These are phyloP conservation scores for Acrocera orbiculus DNA, from an alignment of 2,888 invertebrate genomes.

Conservation along the genomic window DNA sequence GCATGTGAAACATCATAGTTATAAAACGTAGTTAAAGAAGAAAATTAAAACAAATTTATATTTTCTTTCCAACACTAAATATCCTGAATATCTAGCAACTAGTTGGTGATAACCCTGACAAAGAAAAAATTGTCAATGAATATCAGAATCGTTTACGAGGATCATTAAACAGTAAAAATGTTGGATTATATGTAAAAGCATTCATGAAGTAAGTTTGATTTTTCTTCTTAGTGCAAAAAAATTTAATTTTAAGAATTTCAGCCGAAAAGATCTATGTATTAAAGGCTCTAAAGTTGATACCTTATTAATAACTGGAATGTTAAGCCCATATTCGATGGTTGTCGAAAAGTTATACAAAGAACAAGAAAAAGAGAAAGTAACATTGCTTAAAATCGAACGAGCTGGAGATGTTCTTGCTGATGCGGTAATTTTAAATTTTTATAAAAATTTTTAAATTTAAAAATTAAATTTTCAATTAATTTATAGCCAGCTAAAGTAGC, in stretches of 20 bases:
- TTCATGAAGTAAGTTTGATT: conserved; percentile 54
- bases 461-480: too few relatives aligned
- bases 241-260: conserved; percentile 21
- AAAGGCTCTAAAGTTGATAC: conserved; percentile 60
- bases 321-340: conserved; percentile 59
- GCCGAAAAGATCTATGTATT: conserved; percentile 52
- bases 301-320: conserved; percentile 62
- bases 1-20: too few relatives aligned
- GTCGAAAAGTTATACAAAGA: conserved; percentile 63
- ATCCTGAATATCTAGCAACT: conserved; percentile 41
- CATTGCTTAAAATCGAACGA: conserved; percentile 66
- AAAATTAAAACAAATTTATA: too few relatives aligned
- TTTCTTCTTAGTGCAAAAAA: background rate
- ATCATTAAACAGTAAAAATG: conserved; percentile 61
- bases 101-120: conserved; percentile 43
- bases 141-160: conserved; percentile 58
- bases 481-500: conserved; percentile 71
- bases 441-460: conserved; percentile 1
- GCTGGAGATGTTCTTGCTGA: conserved; percentile 78
- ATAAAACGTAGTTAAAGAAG: too few relatives aligned
- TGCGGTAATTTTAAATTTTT: conserved; percentile 39
- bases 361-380: conserved; percentile 64
- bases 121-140: conserved; percentile 56
- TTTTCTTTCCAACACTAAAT: too few relatives aligned
- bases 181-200: conserved; percentile 63